A percentile compares a stretch with the other conserved stretches of the same genome.
Conservation (phyloP, 2,888 invertebrate species). For the Coelinius sp. region DNA sequence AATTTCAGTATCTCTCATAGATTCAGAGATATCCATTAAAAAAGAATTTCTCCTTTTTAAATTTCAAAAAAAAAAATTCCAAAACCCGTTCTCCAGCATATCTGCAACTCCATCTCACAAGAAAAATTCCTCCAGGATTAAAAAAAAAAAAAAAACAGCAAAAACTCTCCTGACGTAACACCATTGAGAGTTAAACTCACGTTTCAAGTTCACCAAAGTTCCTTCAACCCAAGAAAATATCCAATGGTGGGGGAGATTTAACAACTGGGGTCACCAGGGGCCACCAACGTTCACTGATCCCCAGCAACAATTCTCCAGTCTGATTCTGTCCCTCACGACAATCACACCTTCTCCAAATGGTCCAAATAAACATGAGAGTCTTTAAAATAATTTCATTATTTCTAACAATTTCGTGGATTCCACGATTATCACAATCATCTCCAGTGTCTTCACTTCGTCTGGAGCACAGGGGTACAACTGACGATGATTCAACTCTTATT, state of each 20-base stretch:
- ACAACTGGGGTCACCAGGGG: slow-evolving; percentile 57
- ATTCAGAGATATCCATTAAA: too few relatives aligned
- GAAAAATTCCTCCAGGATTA: too few relatives aligned
- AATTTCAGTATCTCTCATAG: too few relatives aligned
- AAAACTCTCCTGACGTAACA: background rate
- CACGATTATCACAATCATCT: too few relatives aligned
- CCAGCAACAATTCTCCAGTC: too few relatives aligned
- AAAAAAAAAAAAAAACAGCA: background rate
- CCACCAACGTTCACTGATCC: slow-evolving; percentile 44
- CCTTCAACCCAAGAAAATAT: slow-evolving; percentile 57
- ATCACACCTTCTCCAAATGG: slow-evolving; percentile 30
- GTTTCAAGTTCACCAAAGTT: slow-evolving; percentile 53
- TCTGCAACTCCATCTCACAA: too few relatives aligned
- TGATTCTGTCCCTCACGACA: background rate
- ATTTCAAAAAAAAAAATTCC: too few relatives aligned
- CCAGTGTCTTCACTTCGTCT: slow-evolving; percentile 41
- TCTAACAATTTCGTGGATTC: slow-evolving; percentile 29
- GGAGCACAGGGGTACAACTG: slow-evolving; percentile 23
- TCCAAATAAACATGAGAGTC: slow-evolving; percentile 60
- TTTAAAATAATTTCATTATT: slow-evolving; percentile 53
- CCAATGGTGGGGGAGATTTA: slow-evolving; percentile 41
- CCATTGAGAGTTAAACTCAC: background rate
- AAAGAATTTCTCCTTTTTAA: too few relatives aligned
- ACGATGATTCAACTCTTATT: background rate
- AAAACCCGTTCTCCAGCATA: too few relatives aligned